Evolutionary conservation across 2,888 invertebrate genomes (phyloP), one percentile per base, ranked within the genome.

Genomic region (Troglohyphantes excavatus): DNA sequence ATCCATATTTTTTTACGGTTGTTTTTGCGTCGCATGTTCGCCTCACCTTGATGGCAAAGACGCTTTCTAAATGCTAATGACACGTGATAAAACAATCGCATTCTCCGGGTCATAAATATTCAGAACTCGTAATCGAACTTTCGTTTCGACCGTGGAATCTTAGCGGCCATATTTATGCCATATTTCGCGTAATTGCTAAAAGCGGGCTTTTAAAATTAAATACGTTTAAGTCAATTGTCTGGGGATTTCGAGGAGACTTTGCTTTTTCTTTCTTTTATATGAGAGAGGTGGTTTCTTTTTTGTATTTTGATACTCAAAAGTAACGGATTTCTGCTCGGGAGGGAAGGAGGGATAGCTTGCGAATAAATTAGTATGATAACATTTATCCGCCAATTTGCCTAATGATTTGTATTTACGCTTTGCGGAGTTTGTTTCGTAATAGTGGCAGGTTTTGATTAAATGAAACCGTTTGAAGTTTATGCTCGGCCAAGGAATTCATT

Each of bases 21-120:
- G n/a, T 7, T 21, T 17, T 46, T 26, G 6, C n/a, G 13, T 46
- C 17, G 11, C n/a, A 13, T 26, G 27, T 21, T 75, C 29, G 9
- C 26, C 33, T 59, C 61, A 61, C 61, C 61, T n/a, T 19, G 29
- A 70, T 29, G 21, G 39, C 19, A 79, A 82, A 59, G 53, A 59
- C 23, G 70, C 59, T 59, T 59, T 82, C 70, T 59, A 82, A 82
- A 82, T 82, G 82, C 82, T 59, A 82, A 82, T 82, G 61, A 70
- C 29, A 33, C 23, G 33, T 70, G 6, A 43, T 17, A 26, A 33
- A 59, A 68, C 82, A 70, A 70, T 82, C 46, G 27, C 26, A 70
- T 59, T 70, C 70, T 59, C 7, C 19, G 17, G 2, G 23, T 82
- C 70, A 82, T 82, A 82, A 82, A 82, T 82, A 82, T 82, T 82